A percentile compares a stretch with the other conserved stretches of the same genome.
phyloP scores from a whole-genome alignment of 2,797 vertebrate genomes.

The Meriones psammophilus region DNA sequence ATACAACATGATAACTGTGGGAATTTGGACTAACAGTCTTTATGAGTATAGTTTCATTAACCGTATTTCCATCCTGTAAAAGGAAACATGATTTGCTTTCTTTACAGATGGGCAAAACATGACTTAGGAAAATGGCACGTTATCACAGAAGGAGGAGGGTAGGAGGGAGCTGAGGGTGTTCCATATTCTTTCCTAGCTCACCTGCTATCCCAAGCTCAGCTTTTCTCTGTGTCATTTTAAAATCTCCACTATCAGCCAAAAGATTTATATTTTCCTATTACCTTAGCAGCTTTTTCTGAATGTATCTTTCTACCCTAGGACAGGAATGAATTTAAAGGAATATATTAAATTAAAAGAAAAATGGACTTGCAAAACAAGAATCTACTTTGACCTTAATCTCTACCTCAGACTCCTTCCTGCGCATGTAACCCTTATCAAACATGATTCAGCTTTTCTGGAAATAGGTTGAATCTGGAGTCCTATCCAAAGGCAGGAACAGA shows the following conservation, averaged over 20 bases:
- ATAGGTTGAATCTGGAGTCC: not conserved
- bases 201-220: slow-evolving; percentile 37
- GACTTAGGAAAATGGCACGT: not conserved
- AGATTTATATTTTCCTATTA: slow-evolving; percentile 77
- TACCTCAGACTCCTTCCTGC: slow-evolving; percentile 37
- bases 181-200: slow-evolving; percentile 17
- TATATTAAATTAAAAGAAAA: slow-evolving; percentile 69
- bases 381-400: slow-evolving; percentile 72
- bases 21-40: slow-evolving; percentile 43
- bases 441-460: slow-evolving; percentile 24
- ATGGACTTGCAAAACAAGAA: slow-evolving; percentile 75
- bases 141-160: not conserved
- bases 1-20: not conserved
- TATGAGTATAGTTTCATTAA: slow-evolving; percentile 45
- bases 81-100: slow-evolving; percentile 18
- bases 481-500: not conserved
- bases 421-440: not conserved
- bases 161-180: not conserved
- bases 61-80: not conserved
- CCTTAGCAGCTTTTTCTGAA: slow-evolving; percentile 73
- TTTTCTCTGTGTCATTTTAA: slow-evolving; percentile 51
- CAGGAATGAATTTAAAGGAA: slow-evolving; percentile 68
- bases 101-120: slow-evolving; percentile 25
- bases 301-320: slow-evolving; percentile 33
- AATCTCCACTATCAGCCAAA: slow-evolving; percentile 71